Evolutionary conservation across 2,113 vertebrate species (phyloP).

Genomic region (Lepus timidus): DNA sequence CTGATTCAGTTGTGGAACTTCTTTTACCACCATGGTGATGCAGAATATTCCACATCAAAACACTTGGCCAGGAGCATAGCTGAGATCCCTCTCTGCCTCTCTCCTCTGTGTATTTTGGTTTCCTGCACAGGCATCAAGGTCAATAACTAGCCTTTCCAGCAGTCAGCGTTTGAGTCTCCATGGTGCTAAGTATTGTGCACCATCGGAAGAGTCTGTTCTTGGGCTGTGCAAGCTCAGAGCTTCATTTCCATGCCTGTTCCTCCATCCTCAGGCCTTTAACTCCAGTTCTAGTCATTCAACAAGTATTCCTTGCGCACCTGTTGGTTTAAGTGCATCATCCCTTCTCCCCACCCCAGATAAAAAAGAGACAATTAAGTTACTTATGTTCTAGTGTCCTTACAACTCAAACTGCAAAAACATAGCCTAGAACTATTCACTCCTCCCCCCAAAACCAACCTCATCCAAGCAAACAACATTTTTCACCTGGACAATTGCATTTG

Average conservation of each 20-base stretch:
- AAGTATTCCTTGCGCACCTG: not conserved
- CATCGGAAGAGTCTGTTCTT: not conserved
- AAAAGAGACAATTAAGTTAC: not conserved
- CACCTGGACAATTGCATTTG: not conserved
- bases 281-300: not conserved
- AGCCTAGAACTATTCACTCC: not conserved
- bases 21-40: not conserved
- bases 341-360: not conserved
- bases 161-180: not conserved
- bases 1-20: not conserved
- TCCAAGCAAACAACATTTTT: not conserved
- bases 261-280: not conserved
- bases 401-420: not conserved
- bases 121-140: not conserved
- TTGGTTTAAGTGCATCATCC: not conserved
- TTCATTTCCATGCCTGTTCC: not conserved
- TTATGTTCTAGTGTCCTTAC: not conserved
- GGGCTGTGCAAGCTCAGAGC: not conserved
- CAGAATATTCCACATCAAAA: not conserved
- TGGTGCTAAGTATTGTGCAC: not conserved
- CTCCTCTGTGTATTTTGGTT: not conserved
- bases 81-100: not conserved
- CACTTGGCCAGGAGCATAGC: not conserved
- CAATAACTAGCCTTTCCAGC: not conserved
- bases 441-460: not conserved